These are phyloP conservation scores for Vanessa cardui DNA, from an alignment of 2,888 invertebrate genomes.

Conservation along the genomic window DNA sequence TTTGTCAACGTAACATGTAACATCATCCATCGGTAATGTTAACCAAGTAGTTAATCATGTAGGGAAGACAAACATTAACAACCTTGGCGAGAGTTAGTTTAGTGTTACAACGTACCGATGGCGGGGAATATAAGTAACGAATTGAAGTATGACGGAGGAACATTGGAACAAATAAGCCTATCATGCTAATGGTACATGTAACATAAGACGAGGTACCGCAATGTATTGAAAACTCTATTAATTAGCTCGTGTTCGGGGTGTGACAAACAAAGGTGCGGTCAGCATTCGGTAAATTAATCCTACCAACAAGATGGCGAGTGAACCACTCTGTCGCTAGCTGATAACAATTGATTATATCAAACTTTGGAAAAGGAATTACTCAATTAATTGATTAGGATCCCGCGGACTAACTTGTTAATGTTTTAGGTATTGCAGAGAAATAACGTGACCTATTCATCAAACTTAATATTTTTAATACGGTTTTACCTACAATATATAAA, in stretches of 20 bases:
- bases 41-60: constrained; percentile 54
- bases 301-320: constrained; percentile 65
- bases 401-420: constrained; percentile 61
- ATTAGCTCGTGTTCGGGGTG: constrained; percentile 71
- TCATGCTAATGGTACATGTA: constrained; percentile 71
- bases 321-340: constrained; percentile 53
- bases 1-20: constrained; percentile 48
- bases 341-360: constrained; percentile 71
- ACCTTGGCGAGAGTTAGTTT: constrained; percentile 55
- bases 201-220: constrained; percentile 56
- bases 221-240: constrained; percentile 77
- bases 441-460: not conserved
- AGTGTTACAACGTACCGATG: constrained; percentile 54
- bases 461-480: too few relatives aligned
- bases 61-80: constrained; percentile 53
- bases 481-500: too few relatives aligned
- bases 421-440: constrained; percentile 4
- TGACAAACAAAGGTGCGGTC: constrained; percentile 69
- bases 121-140: constrained; percentile 56
- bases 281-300: constrained; percentile 79
- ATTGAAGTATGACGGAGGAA: constrained; percentile 37
- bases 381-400: constrained; percentile 75
- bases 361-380: constrained; percentile 54
- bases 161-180: constrained; percentile 48
- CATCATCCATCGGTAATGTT: constrained; percentile 40